These are phyloP conservation scores for Saturnia pavonia DNA, from an alignment of 2,888 invertebrate species.

Conservation along the genomic window DNA sequence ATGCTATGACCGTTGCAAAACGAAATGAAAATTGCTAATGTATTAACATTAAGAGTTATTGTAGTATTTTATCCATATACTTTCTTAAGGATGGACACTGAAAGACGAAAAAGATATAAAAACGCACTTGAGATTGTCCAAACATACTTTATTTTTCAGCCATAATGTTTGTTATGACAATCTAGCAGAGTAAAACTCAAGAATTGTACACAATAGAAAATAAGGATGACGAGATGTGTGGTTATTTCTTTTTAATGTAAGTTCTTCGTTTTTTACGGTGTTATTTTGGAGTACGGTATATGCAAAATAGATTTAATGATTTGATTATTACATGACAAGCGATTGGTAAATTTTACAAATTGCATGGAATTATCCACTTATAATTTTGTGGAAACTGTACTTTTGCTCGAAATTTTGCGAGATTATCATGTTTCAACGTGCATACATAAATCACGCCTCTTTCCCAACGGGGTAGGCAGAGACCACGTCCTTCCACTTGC, in stretches of 20 bases:
- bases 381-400: conserved; percentile 11
- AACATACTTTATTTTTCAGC: background rate
- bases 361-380: background rate
- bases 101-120: background rate
- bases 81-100: background rate
- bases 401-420: conserved; percentile 22
- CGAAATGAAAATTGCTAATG: too few species aligned
- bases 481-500: too few species aligned
- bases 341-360: background rate
- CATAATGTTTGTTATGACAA: background rate
- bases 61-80: background rate
- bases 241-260: background rate
- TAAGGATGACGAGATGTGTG: too few species aligned
- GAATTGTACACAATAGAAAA: background rate
- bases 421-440: conserved; percentile 35
- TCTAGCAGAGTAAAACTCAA: background rate
- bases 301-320: background rate
- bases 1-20: too few species aligned
- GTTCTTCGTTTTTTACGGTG: background rate
- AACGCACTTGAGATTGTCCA: background rate
- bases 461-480: too few species aligned
- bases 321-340: background rate
- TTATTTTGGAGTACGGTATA: background rate
- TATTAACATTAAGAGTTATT: background rate
- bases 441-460: too few species aligned